Evolutionary conservation across 2,797 vertebrate species (phyloP).

Genomic region (Leptoclinus maculatus): DNA sequence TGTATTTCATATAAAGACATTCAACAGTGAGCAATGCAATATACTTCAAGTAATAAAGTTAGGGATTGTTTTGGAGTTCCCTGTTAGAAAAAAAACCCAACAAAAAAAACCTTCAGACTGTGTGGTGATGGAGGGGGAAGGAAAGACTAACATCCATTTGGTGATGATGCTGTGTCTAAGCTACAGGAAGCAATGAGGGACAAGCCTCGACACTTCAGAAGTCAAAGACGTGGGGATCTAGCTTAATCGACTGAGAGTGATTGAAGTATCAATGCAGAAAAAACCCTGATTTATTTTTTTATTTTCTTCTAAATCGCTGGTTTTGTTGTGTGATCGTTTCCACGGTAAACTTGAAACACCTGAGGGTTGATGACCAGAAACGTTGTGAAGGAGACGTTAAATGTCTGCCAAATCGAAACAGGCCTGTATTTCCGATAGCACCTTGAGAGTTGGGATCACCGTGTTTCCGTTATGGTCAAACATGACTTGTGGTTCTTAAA

Average conservation of each 20-base stretch:
- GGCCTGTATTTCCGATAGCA: constrained; percentile 43
- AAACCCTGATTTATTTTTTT: constrained; percentile 68
- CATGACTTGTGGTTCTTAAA: constrained; percentile 25
- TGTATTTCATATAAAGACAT: constrained; percentile 86
- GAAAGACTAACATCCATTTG: constrained; percentile 31
- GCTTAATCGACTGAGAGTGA: constrained; percentile 53
- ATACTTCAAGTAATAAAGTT: constrained; percentile 92
- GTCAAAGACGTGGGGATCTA: constrained; percentile 21
- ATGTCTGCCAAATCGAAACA: constrained; percentile 13
- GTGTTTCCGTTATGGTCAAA: not conserved
- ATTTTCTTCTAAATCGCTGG: constrained; percentile 52
- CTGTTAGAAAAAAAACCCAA: constrained; percentile 38
- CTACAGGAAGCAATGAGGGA: constrained; percentile 45
- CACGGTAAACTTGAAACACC: constrained; percentile 65
- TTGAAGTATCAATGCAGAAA: constrained; percentile 53
- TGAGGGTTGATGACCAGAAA: constrained; percentile 56
- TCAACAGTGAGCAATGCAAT: constrained; percentile 86
- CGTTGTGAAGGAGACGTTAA: not conserved
- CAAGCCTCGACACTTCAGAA: constrained; percentile 24
- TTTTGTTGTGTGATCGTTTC: constrained; percentile 59
- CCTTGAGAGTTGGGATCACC: constrained; percentile 20
- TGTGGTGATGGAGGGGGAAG: constrained; percentile 28
- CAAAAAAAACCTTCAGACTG: constrained; percentile 24
- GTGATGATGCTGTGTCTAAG: constrained; percentile 10
- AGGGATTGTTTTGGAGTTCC: constrained; percentile 71